A percentile compares a stretch with the other conserved stretches of the same genome.
These are phyloP conservation scores for Siniperca chuatsi DNA, from an alignment of 2,113 vertebrate genomes.

Conservation along the genomic window DNA sequence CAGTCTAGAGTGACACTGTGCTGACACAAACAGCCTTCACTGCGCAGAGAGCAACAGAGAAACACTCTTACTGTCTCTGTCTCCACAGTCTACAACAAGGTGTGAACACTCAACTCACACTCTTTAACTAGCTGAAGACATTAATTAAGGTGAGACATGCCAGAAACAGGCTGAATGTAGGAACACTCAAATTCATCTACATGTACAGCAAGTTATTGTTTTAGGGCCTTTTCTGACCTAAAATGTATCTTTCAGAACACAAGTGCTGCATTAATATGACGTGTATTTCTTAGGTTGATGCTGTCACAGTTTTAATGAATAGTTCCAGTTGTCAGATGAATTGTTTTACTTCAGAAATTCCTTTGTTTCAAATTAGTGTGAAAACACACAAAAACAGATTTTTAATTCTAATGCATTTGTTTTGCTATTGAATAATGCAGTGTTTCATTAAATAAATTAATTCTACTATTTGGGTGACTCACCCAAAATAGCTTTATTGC, in stretches of 20 bases:
- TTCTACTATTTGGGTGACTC: not conserved
- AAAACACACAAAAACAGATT: too few relatives aligned
- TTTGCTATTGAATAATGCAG: not conserved
- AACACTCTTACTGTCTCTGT: not conserved
- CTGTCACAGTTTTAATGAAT: not conserved
- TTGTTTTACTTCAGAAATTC: not conserved
- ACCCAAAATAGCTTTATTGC: not conserved
- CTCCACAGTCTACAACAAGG: not conserved
- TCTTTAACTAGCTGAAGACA: not conserved
- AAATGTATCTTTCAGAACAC: not conserved
- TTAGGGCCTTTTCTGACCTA: not conserved
- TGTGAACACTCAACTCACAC: not conserved
- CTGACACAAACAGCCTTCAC: slow-evolving; percentile 40
- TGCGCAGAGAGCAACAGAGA: slow-evolving; percentile 3
- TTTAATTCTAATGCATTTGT: not conserved
- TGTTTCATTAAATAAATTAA: not conserved
- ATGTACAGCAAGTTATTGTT: not conserved
- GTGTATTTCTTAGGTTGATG: not conserved
- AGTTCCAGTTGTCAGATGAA: not conserved
- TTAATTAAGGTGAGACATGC: not conserved
- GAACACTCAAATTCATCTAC: not conserved
- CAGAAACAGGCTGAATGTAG: not conserved
- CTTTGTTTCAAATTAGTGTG: too few relatives aligned
- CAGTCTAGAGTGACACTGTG: slow-evolving; percentile 30
- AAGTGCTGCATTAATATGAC: not conserved